These are phyloP conservation scores for Glossophaga mutica DNA, from an alignment of 2,797 vertebrate genomes.

Conservation along the genomic window DNA sequence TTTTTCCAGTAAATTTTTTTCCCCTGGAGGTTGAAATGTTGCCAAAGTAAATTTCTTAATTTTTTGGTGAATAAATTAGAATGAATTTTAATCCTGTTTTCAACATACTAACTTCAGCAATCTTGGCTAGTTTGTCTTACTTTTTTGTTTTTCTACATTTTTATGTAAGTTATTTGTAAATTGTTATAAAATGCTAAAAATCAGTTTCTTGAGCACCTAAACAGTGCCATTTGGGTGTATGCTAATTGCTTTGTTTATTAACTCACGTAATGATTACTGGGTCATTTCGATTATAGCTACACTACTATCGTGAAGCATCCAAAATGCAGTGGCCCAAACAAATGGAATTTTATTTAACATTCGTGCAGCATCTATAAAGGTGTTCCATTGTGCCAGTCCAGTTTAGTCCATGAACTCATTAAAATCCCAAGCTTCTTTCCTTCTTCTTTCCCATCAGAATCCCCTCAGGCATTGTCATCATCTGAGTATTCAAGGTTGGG, in stretches of 20 bases:
- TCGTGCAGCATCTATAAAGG: background rate
- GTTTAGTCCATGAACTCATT: background rate
- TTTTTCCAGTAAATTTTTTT: slow-evolving; percentile 27
- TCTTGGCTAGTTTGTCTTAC: background rate
- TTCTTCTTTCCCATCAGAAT: background rate
- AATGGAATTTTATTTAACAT: background rate
- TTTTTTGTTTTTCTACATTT: background rate
- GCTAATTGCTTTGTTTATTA: slow-evolving; percentile 5
- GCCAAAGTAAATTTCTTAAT: slow-evolving; percentile 15
- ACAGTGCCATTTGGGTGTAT: background rate
- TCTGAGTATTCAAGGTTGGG: background rate
- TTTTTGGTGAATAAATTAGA: slow-evolving; percentile 34
- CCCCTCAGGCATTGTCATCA: background rate
- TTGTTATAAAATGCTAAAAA: slow-evolving; percentile 35
- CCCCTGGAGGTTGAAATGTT: background rate
- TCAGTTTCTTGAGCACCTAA: background rate
- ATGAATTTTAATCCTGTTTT: slow-evolving; percentile 25
- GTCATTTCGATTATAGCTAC: background rate
- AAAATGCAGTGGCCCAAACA: background rate
- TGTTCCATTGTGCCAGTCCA: background rate
- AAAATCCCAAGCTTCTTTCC: background rate
- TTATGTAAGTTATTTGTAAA: slow-evolving; percentile 46
- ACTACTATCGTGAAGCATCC: background rate
- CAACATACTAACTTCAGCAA: background rate
- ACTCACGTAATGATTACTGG: background rate